Base-by-base conservation (phyloP, 30 jellyfish, hydroid and myxozoan species). In the Aurelia sp. region DNA sequence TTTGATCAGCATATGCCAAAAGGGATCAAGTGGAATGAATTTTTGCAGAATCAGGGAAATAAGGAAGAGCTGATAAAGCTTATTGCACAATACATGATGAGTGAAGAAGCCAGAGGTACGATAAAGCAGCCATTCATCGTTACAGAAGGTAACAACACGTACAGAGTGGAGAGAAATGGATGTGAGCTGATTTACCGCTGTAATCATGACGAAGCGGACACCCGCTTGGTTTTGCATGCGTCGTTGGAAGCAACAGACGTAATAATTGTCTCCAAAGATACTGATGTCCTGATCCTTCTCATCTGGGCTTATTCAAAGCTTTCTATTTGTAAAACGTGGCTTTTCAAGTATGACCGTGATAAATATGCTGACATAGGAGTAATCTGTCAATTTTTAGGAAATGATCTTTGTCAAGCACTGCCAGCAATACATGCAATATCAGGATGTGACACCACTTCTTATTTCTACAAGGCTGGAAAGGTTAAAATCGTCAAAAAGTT, bases 1-100 rank as follows among this genome's bases (percentile, higher is more conserved):
- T 52, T 55, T 58, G 88, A 59, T n/a, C 89, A 78, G 66, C 89
- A 78, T 61, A 78, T 78, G 89, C 89, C 89, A 18, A 52, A 62
- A 40, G 81, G 89, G 33, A 31, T 60, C 24, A 59, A 78, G 40
- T 78, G 89, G 89, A 62, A 31, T 44, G 89, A 78, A 33, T 57
- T 78, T 78, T 48, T 78, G 41, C 89, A 78, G 67, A 78, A 64
- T 58, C 52, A 60, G 51, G 74, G 44, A 48, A 78, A 78, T 33
- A 78, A 78, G 51, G 89, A 78, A 33, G 80, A 41, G 51, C 33
- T 78, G 41, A 78, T 78, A 31, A 15, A 64, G 48, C 22, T 62
- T 11, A 78, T 78, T 41, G 33, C 74, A 31, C 35, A 78, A 40
- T 63, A 60, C 40, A 38, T 78, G 24, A 18, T 3, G 59, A 78